A percentile compares a stretch with the other conserved stretches of the same genome.
Conservation (phyloP, 1,140 invertebrate genomes). For the Himalopsyche phryganea region DNA sequence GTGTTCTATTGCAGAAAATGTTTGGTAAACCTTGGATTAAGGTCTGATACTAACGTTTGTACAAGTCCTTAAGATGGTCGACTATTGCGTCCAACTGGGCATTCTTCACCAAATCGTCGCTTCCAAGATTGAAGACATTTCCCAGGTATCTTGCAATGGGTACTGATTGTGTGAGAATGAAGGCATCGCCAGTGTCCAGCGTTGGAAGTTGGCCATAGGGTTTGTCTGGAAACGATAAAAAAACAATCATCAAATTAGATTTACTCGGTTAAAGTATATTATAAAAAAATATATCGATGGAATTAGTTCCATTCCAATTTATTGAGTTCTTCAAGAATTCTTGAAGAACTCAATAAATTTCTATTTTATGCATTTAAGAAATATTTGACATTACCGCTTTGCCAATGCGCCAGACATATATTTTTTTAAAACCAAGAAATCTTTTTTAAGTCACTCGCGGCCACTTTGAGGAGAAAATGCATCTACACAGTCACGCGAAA, state of each 20-base stretch:
- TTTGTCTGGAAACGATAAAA: constrained; percentile 15
- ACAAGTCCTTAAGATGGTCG: constrained; percentile 58
- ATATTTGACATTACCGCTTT: too few relatives aligned
- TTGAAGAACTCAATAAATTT: too few relatives aligned
- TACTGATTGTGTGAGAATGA: constrained; percentile 60
- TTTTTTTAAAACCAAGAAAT: too few relatives aligned
- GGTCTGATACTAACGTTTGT: constrained; percentile 43
- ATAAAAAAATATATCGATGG: neutral
- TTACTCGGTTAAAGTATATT: neutral
- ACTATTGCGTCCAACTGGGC: constrained; percentile 62
- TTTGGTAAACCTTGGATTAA: too few relatives aligned
- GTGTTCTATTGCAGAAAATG: too few relatives aligned
- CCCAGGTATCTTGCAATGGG: constrained; percentile 72
- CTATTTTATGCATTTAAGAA: too few relatives aligned
- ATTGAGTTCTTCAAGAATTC: neutral
- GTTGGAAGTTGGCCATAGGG: constrained; percentile 26
- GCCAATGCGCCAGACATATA: too few relatives aligned
- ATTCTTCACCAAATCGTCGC: constrained; percentile 63
- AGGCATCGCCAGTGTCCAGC: constrained; percentile 22
- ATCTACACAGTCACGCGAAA: too few relatives aligned
- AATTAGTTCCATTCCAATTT: neutral
- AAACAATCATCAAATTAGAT: constrained; percentile 7
- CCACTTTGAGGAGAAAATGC: too few relatives aligned
- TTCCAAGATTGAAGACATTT: constrained; percentile 60
- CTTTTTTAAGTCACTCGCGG: too few relatives aligned